A percentile compares a stretch with the other conserved stretches of the same genome.
Evolutionary conservation across 2,797 vertebrate genomes (phyloP).

Genomic region (Neoniphon sammara): DNA sequence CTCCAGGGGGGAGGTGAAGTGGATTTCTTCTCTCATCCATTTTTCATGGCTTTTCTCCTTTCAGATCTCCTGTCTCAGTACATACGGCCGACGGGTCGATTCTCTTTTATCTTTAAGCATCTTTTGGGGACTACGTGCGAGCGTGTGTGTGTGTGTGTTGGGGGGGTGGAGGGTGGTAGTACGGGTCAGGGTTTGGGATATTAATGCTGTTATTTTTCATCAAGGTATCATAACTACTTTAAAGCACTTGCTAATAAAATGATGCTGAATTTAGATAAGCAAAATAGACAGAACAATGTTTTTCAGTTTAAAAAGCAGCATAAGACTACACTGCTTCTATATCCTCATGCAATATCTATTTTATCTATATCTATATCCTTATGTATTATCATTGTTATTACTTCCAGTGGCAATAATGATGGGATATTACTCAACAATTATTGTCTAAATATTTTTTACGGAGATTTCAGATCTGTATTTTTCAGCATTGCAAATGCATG

Average conservation of each 20-base stretch:
- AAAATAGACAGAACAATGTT: no score
- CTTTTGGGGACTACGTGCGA: conserved; percentile 55
- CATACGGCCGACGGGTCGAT: conserved; percentile 76
- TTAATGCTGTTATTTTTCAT: conserved; percentile 54
- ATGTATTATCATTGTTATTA: conserved; percentile 26
- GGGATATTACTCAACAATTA: neutral
- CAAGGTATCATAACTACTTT: conserved; percentile 50
- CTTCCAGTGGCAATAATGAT: conserved; percentile 9
- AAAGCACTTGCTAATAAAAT: conserved; percentile 17
- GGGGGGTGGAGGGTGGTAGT: conserved; percentile 39
- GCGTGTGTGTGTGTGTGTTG: conserved; percentile 5
- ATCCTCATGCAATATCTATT: no score
- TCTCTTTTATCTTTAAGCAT: conserved; percentile 84
- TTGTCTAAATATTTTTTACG: conserved; percentile 24
- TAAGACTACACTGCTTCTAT: no score
- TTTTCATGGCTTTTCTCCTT: conserved; percentile 85
- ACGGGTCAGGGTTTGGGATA: conserved; percentile 66
- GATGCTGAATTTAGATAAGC: conserved; percentile 22
- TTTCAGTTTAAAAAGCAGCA: no score
- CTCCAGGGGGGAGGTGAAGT: conserved; percentile 79
- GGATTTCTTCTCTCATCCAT: conserved; percentile 86
- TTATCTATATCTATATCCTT: neutral
- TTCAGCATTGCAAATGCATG: conserved; percentile 18
- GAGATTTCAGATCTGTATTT: conserved; percentile 5
- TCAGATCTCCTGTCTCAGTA: conserved; percentile 78